phyloP scores from a whole-genome alignment of 1,140 invertebrate species.

The Drosophila bifasciata region DNA sequence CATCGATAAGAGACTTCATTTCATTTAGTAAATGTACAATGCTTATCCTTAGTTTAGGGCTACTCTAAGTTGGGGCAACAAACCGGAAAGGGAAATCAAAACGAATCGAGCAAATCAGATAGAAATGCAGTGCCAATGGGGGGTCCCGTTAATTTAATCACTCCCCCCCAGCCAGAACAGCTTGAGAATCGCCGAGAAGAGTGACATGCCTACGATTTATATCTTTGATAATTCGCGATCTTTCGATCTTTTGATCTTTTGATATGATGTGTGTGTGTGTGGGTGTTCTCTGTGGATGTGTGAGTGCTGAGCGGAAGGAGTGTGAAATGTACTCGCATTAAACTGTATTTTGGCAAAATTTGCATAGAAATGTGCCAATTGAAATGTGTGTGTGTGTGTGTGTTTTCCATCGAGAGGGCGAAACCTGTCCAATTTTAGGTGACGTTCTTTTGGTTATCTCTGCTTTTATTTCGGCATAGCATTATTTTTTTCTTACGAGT shows the following conservation, averaged over 20 bases:
- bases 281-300: conserved; percentile 11
- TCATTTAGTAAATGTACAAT: conserved; percentile 73
- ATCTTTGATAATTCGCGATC: conserved; percentile 15
- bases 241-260: neutral
- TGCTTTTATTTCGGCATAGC: conserved; percentile 42
- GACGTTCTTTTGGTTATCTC: conserved; percentile 31
- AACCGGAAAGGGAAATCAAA: conserved; percentile 21
- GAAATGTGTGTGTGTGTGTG: too few relatives aligned
- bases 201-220: conserved; percentile 12
- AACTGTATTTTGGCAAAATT: conserved; percentile 81
- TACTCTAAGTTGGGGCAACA: conserved; percentile 30
- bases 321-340: conserved; percentile 36
- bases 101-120: conserved; percentile 14
- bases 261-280: conserved; percentile 28
- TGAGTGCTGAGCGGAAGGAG: conserved; percentile 9
- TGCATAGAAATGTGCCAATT: conserved; percentile 72
- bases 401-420: conserved; percentile 52
- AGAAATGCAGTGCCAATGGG: conserved; percentile 35
- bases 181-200: conserved; percentile 33
- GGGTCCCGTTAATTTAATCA: conserved; percentile 36
- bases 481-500: conserved; percentile 50
- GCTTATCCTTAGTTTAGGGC: conserved; percentile 60
- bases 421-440: conserved; percentile 64
- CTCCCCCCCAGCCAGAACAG: conserved; percentile 16
- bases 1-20: conserved; percentile 82